Evolutionary conservation across 2,797 vertebrate species (phyloP).

Genomic region (Pogonophryne albipinna): DNA sequence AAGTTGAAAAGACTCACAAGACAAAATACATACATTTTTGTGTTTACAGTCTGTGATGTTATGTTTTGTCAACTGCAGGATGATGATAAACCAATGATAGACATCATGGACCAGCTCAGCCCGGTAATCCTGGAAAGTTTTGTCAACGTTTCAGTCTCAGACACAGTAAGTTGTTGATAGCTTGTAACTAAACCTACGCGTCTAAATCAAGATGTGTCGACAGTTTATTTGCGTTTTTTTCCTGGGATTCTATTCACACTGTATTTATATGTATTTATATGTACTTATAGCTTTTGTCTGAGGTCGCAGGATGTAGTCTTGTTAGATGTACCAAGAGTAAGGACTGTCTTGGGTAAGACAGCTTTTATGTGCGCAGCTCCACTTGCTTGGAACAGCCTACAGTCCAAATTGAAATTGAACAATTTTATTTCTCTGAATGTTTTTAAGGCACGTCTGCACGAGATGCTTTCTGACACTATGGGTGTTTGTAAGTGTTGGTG

Average conservation of each 20-base stretch:
- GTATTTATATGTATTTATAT: too few relatives aligned
- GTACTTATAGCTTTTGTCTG: too few relatives aligned
- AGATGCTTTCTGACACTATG: too few relatives aligned
- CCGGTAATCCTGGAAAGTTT: slow-evolving; percentile 95
- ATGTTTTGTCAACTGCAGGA: slow-evolving; percentile 82
- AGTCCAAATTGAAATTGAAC: too few relatives aligned
- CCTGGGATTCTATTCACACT: neutral
- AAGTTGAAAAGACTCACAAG: neutral
- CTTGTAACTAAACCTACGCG: slow-evolving; percentile 12
- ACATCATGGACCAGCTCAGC: slow-evolving; percentile 97
- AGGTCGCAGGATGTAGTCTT: too few relatives aligned
- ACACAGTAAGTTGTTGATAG: slow-evolving; percentile 87
- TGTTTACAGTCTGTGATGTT: slow-evolving; percentile 11
- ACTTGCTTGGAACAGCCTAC: too few relatives aligned
- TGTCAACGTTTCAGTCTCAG: slow-evolving; percentile 92
- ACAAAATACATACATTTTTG: neutral
- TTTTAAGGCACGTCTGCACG: too few relatives aligned
- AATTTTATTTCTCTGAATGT: too few relatives aligned
- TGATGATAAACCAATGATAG: slow-evolving; percentile 97
- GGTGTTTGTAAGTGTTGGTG: too few relatives aligned
- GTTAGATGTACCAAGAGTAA: too few relatives aligned
- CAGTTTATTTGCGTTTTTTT: slow-evolving; percentile 10
- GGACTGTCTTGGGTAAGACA: too few relatives aligned
- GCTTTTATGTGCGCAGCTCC: too few relatives aligned
- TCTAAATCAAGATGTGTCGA: neutral